Percentiles rank a stretch among this genome's conserved stretches.
Conservation (phyloP, 2,888 invertebrate genomes). For the Cosmorhoe ocellata region DNA sequence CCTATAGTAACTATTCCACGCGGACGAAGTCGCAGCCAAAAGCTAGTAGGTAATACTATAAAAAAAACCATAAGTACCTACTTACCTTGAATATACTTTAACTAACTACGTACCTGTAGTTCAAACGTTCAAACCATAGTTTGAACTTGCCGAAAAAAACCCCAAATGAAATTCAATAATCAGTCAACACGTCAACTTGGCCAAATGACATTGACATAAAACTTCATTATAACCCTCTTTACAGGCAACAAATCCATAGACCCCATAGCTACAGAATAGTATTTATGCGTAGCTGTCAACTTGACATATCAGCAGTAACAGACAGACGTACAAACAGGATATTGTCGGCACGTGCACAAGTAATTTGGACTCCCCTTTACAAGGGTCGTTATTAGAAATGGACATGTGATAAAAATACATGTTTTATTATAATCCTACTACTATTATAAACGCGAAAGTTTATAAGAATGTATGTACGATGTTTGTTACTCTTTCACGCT, state of each 20-base stretch:
- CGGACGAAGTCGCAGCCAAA: no score
- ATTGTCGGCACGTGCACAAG: conserved; percentile 35
- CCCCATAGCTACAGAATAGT: no score
- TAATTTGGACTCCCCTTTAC: conserved; percentile 28
- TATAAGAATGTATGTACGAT: no score
- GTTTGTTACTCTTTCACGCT: no score
- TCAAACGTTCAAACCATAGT: no score
- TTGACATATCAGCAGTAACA: conserved; percentile 24
- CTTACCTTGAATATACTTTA: no score
- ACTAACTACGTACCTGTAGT: no score
- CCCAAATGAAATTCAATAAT: background rate
- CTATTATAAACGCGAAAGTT: no score
- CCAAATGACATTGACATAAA: conserved; percentile 10
- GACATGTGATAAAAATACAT: conserved; percentile 14
- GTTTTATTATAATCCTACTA: conserved; percentile 9
- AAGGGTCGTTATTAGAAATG: conserved; percentile 21
- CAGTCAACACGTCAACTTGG: background rate
- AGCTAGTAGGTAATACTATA: no score
- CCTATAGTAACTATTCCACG: no score
- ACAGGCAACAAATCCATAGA: conserved; percentile 22
- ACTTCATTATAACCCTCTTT: conserved; percentile 12
- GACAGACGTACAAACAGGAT: conserved; percentile 39
- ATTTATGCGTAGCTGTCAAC: conserved; percentile 23
- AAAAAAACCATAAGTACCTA: no score
- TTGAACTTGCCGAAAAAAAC: no score